Evolutionary conservation across 2,113 vertebrate genomes (phyloP), one percentile per base, ranked within the genome.

Genomic region (Hippocampus guttulatus): DNA sequence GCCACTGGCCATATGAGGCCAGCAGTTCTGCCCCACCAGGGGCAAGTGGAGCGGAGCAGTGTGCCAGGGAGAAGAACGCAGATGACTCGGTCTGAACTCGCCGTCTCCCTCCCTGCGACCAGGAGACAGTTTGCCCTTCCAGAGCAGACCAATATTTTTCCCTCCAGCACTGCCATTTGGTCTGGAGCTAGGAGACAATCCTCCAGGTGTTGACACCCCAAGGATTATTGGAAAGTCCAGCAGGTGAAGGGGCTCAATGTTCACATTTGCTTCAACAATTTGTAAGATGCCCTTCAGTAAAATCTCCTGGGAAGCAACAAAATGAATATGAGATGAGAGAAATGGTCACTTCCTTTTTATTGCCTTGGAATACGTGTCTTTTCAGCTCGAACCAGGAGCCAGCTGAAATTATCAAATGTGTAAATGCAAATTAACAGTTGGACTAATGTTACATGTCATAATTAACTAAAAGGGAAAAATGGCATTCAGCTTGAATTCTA

Each of bases 1-100:
- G 51, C 97, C 97, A 51, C 94, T 95, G 0, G 97, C 93, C 93
- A 98, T 95, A 77, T 99, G 97, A 0, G 96, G 96, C 97, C 97
- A 99, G 84, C 96, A 98, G 89, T 97, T 98, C 77, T 98, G 97
- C 5, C 96, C 96, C 58, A 96, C 93, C 69, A 98, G 82, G 7
- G 96, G 95, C 77, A 99, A 81, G 82, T 98, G 96, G 54, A 98
- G 64, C 2, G 97, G 96, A 51, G 97, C 93, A 0, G 94, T 62
- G 0, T 96, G 94, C 97, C 97, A 99, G n/a, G 96, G 95, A 52
- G 96, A 98, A 43, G 93, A 89, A 27, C 87, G 85, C 16, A 91
- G 83, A 74, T 94, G 93, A 71, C 87, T 88, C 0, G 89, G 75
- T 7, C 83, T 67, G 14, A 75, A 67, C 57, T 93, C 94, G 15